Evolutionary conservation across 2,113 vertebrate species (phyloP).

Genomic region (Clarias magur): DNA sequence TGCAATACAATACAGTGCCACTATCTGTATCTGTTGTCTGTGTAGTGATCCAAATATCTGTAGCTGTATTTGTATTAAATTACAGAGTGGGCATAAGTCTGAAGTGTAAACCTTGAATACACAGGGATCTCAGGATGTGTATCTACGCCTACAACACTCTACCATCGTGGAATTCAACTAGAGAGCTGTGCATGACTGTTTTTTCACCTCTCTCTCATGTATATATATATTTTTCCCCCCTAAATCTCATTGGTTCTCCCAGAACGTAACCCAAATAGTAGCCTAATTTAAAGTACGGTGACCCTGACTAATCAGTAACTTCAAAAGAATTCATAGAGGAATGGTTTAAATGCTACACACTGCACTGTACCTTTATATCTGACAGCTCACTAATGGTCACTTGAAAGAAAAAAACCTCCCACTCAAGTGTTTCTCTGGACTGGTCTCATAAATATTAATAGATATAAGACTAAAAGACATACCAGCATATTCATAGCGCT

Average conservation of each 20-base stretch:
- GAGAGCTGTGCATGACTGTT: background rate
- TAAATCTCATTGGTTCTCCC: background rate
- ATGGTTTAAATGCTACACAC: background rate
- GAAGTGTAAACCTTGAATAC: background rate
- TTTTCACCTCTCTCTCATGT: background rate
- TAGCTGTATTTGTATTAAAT: background rate
- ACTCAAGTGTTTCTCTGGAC: no score
- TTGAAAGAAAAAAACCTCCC: no score
- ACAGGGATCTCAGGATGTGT: background rate
- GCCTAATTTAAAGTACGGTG: background rate
- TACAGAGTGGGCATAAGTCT: background rate
- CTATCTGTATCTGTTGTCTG: background rate
- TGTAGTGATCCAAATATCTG: background rate
- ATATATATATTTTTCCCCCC: background rate
- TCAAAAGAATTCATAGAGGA: background rate
- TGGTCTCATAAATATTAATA: background rate
- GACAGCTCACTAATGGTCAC: no score
- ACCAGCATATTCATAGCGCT: background rate
- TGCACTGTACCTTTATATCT: no score
- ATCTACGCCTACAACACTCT: background rate
- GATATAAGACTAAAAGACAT: background rate
- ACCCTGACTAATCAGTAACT: no score
- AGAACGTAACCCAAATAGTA: background rate
- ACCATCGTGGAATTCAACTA: background rate
- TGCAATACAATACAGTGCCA: background rate